These are phyloP conservation scores for Tupaia chinensis DNA, from an alignment of 2,113 vertebrate species.

Conservation along the genomic window DNA sequence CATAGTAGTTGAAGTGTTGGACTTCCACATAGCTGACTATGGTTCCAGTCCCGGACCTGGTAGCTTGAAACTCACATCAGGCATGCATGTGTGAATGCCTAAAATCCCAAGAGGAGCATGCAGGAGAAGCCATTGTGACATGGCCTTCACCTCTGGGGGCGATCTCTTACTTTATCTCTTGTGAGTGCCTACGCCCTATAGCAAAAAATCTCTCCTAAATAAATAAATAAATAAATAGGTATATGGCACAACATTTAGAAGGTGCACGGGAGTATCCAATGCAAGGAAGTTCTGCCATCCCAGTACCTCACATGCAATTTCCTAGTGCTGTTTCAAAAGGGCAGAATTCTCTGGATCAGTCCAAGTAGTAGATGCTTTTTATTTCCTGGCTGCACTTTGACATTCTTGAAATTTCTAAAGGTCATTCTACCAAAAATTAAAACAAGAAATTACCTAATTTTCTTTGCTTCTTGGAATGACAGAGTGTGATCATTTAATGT, in stretches of 20 bases:
- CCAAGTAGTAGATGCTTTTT: background rate
- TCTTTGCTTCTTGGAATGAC: background rate
- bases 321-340: background rate
- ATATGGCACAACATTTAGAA: background rate
- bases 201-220: no score
- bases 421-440: conserved; percentile 36
- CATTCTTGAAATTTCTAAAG: conserved; percentile 47
- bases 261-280: background rate
- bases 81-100: no score
- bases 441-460: conserved; percentile 13
- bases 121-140: no score
- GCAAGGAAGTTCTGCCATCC: background rate
- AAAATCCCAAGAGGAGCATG: no score
- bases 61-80: no score
- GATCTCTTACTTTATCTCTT: no score
- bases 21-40: no score
- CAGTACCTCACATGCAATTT: background rate
- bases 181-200: no score
- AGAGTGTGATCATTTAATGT: background rate
- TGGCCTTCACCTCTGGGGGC: no score
- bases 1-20: no score
- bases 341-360: background rate
- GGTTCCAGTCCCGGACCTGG: no score
- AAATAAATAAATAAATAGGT: background rate
- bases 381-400: conserved; percentile 38